These are phyloP conservation scores for Hypomecis punctinalis DNA, from an alignment of 2,888 invertebrate species.

Conservation along the genomic window DNA sequence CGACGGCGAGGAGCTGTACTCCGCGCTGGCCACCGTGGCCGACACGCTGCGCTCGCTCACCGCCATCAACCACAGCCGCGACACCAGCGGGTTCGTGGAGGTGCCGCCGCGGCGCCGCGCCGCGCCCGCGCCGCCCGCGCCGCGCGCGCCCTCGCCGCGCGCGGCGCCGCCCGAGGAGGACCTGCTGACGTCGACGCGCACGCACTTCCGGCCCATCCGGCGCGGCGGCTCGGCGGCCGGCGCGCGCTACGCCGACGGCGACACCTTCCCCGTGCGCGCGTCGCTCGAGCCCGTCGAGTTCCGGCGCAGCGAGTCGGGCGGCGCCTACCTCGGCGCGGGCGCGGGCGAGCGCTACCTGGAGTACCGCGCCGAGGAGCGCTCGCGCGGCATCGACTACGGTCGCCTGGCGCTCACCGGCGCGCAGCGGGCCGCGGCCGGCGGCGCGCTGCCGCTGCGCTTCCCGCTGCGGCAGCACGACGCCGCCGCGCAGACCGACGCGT, in stretches of 20 bases:
- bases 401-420: constrained; percentile 67
- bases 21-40: constrained; percentile 70
- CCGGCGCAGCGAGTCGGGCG: constrained; percentile 87
- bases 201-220: constrained; percentile 93
- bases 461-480: constrained; percentile 76
- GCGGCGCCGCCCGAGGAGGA: constrained; percentile 81
- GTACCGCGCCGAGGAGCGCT: constrained; percentile 65
- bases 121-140: constrained; percentile 79
- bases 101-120: constrained; percentile 80
- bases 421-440: constrained; percentile 68
- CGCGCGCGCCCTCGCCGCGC: constrained; percentile 70
- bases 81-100: constrained; percentile 86
- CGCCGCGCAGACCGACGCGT: constrained; percentile 68
- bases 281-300: constrained; percentile 87
- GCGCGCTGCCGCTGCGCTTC: constrained; percentile 88
- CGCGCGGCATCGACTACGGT: constrained; percentile 71
- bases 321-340: constrained; percentile 82
- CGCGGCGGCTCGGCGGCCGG: constrained; percentile 74
- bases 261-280: constrained; percentile 88
- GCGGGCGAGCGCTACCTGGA: constrained; percentile 82
- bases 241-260: constrained; percentile 87
- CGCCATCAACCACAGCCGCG: constrained; percentile 86
- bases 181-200: constrained; percentile 90
- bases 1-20: constrained; percentile 72
- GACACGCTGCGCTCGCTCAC: constrained; percentile 80